Base-by-base conservation (phyloP, 2,888 invertebrate species). In the Dioctria linearis region DNA sequence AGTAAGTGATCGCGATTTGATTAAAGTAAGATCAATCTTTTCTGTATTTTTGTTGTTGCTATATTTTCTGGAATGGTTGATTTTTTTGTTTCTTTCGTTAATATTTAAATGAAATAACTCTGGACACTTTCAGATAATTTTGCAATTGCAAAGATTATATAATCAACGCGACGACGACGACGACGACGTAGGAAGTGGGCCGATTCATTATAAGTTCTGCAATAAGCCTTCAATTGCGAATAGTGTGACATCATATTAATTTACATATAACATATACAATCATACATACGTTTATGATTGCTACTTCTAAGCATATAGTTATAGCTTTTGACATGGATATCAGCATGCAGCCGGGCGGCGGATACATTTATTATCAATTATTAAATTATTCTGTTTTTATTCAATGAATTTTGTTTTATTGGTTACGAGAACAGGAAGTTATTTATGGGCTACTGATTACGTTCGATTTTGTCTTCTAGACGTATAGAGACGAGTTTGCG, bases 321-420 rank as follows among this genome's bases (percentile, higher is more conserved):
- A 67, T 42, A 67, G 67, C 43, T 25, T 25, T 25, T 25, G 25
- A 46, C 25, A 46, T 37, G 43, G 43, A 8, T 11, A 42, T n/a
- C 49, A 59, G 57, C 73, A 73, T 73, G 73, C 57, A 42, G 57
- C 73, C 73, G 57, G 57, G 73, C 57, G 57, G 73, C 73, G 73
- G 73, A 73, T 57, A 43, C 73, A 57, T 73, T 71, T 73, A 73
- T 73, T 57, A 57, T 73, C 73, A 73, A 73, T 73, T 73, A 73
- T 57, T 73, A 73, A 73, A 37, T 25, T 25, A 25, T 73, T 59
- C 57, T 42, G 43, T 42, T 9, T 73, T 73, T 39, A 40, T 59
- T 6, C 3, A 40, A 4, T 37, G 39, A 39, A 57, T 73, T 57
- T 39, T 37, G 51, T 59, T 71, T 73, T 39, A 51, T 69, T 73